phyloP scores from a whole-genome alignment of 1,140 invertebrate genomes.

The Drosophila pseudoananassae region DNA sequence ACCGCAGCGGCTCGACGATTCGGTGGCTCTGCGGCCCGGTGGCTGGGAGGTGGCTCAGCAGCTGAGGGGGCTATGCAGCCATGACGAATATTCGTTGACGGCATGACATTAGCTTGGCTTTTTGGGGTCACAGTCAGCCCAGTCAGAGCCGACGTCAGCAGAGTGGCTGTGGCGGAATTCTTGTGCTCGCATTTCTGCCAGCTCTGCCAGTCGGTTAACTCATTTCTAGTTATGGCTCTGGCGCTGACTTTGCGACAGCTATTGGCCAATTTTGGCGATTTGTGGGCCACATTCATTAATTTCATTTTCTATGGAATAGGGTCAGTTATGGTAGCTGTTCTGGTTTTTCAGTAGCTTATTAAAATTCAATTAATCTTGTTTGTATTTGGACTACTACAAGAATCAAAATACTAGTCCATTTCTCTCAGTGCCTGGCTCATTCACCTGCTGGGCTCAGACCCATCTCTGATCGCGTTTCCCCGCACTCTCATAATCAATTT shows the following conservation, averaged over 20 bases:
- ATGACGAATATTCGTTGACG: conserved; percentile 78
- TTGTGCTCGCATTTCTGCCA: conserved; percentile 56
- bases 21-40: conserved; percentile 1
- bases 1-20: conserved; percentile 22
- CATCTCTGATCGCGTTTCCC: conserved; percentile 32
- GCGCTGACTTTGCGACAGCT: conserved; percentile 3
- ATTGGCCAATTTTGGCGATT: conserved; percentile 73
- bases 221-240: conserved; percentile 55
- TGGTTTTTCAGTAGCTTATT: conserved; percentile 42
- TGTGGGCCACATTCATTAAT: conserved; percentile 36
- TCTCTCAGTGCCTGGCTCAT: conserved; percentile 26
- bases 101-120: conserved; percentile 77
- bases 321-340: conserved; percentile 36
- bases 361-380: conserved; percentile 25
- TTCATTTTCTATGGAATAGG: conserved; percentile 25
- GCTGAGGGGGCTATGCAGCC: conserved; percentile 62
- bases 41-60: conserved; percentile 6
- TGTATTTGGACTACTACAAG: neutral
- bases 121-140: conserved; percentile 71
- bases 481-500: conserved; percentile 60
- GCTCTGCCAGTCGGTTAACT: conserved; percentile 47
- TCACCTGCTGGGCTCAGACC: conserved; percentile 31
- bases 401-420: neutral
- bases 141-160: conserved; percentile 48
- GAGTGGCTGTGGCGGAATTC: conserved; percentile 52